A percentile compares a stretch with the other conserved stretches of the same genome.
Evolutionary conservation across 2,113 vertebrate species (phyloP).

Genomic region (Hylia prasina): DNA sequence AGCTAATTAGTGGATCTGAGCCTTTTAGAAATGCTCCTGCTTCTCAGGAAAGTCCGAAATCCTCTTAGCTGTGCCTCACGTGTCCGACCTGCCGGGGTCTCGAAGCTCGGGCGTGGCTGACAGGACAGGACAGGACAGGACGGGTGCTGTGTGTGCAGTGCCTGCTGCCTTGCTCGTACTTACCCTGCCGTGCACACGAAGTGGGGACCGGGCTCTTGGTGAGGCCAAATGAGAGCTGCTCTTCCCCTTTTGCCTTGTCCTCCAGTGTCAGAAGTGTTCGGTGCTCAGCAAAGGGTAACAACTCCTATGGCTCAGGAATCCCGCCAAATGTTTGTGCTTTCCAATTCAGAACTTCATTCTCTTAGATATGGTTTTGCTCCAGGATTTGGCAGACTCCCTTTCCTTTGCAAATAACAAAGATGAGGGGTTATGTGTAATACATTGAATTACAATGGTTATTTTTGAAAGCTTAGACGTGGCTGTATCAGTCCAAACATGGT

Average conservation of each 20-base stretch:
- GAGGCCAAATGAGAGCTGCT: background rate
- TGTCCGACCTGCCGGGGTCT: background rate
- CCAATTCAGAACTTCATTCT: background rate
- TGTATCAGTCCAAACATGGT: background rate
- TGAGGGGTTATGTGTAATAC: background rate
- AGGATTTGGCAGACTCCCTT: background rate
- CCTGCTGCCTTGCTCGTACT: background rate
- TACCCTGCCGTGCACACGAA: rapidly evolving
- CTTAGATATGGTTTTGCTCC: background rate
- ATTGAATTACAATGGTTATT: rapidly evolving
- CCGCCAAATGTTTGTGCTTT: background rate
- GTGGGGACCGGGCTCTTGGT: rapidly evolving
- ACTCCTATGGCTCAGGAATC: background rate
- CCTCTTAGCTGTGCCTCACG: background rate
- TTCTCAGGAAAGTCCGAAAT: background rate
- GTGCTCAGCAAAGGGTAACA: background rate
- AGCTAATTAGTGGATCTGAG: background rate
- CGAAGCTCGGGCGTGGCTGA: background rate
- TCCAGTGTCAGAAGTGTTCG: rapidly evolving
- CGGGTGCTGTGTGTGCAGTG: background rate
- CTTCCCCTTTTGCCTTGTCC: background rate
- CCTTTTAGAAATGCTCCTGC: background rate
- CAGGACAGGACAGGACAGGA: background rate
- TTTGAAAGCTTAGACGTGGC: background rate
- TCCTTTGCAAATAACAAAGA: background rate